These are phyloP conservation scores for Neelides folsomi DNA, from an alignment of 2,888 invertebrate genomes.

Conservation along the genomic window DNA sequence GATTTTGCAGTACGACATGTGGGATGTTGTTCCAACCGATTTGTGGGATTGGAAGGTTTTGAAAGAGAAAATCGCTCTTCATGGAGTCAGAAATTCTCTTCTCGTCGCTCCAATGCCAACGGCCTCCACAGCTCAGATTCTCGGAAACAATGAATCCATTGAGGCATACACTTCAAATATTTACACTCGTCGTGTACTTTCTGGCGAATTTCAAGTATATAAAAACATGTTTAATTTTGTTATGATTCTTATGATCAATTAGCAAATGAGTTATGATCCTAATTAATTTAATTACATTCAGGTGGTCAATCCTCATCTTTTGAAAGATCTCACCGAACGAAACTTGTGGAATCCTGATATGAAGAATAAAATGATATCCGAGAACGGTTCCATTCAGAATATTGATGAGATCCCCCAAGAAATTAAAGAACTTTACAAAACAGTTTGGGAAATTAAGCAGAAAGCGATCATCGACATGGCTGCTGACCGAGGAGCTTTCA, in stretches of 20 bases:
- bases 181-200: conserved; percentile 81
- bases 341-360: conserved; percentile 89
- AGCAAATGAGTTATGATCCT: background rate
- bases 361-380: conserved; percentile 83
- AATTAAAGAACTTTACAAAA: conserved; percentile 78
- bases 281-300: conserved; percentile 38
- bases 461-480: conserved; percentile 90
- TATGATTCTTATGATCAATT: background rate
- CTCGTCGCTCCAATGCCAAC: conserved; percentile 97
- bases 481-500: conserved; percentile 91
- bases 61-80: conserved; percentile 67
- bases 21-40: conserved; percentile 72
- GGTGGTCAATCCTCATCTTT: conserved; percentile 88
- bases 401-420: conserved; percentile 72
- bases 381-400: conserved; percentile 83
- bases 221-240: background rate
- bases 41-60: conserved; percentile 79
- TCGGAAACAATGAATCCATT: conserved; percentile 96
- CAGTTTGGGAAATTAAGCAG: conserved; percentile 94
- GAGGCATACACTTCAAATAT: conserved; percentile 98
- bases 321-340: conserved; percentile 79
- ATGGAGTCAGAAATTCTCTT: conserved; percentile 86
- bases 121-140: conserved; percentile 95
- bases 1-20: conserved; percentile 96
- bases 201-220: conserved; percentile 68